Base-by-base conservation (phyloP, 2,888 invertebrate genomes). In the Eupithecia centaureata region DNA sequence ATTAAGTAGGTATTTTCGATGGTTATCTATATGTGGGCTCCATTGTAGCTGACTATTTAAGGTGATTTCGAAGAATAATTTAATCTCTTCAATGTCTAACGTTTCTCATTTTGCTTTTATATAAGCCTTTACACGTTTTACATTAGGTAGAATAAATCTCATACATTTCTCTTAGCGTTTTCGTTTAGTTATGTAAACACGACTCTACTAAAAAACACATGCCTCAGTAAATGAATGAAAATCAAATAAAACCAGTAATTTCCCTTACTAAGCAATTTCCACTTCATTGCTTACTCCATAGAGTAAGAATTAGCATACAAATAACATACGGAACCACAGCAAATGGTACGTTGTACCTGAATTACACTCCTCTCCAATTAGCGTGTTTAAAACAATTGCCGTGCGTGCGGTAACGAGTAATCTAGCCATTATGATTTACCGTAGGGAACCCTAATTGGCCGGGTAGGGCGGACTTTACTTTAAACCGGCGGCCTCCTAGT, bases 351-450 rank as follows among this genome's bases (percentile, higher is more conserved):
- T 65, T 67, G 52, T 57, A 63, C 61, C 67, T 35, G 66, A 73
- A 76, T 74, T 73, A 71, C 71, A 60, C 57, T 65, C 57, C 74
- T 70, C 61, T 70, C 73, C 71, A 80, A 82, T 80, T 80, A 79
- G 78, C 79, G 81, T 82, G 80, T 76, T 76, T 67, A 72, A 78
- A 80, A 81, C 77, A 82, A 81, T 82, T 80, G 75, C 72, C 42
- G 64, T 69, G 71, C 66, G 71, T 67, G 67, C 73, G 76, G 47
- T 47, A n/a, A 62, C 56, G 25, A 38, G 63, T 67, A 68, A 67
- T 63, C 68, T 68, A 22, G 38, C 76, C 73, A 74, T 76, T 81
- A 76, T 80, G 81, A 79, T 80, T 77, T 77, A 80, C 77, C 70
- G 72, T 61, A 27, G 42, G 15, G 57, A 74, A 72, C 68, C 72